Conservation (phyloP, 2,888 invertebrate genomes). For the Charanyca ferruginea region DNA sequence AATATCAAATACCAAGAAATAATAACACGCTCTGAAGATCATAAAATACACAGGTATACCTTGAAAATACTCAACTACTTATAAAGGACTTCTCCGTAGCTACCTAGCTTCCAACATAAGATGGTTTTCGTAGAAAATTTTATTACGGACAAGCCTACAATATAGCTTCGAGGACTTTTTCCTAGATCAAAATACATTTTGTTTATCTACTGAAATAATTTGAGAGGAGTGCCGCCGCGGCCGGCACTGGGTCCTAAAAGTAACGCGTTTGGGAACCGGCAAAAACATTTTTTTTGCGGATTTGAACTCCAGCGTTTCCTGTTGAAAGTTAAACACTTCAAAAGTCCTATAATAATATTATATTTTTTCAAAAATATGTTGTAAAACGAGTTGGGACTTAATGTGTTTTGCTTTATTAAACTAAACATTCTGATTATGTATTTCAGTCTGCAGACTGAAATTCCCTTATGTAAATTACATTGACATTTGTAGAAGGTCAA, state of each 20-base stretch:
- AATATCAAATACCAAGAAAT: constrained; percentile 19
- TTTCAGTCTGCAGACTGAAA: not conserved
- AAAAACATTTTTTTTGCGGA: not conserved
- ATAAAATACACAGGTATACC: constrained; percentile 9
- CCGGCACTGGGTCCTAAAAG: not conserved
- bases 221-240: not conserved
- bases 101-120: not conserved
- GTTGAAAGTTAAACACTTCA: not conserved
- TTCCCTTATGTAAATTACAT: not conserved
- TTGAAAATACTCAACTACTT: constrained; percentile 1
- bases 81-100: constrained; percentile 8
- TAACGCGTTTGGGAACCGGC: not conserved
- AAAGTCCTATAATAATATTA: not conserved
- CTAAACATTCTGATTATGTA: not conserved
- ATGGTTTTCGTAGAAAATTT: constrained; percentile 7
- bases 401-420: not conserved
- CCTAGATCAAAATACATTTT: constrained; percentile 7
- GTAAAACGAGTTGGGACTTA: not conserved
- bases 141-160: constrained; percentile 1
- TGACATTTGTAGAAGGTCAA: not conserved
- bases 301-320: not conserved
- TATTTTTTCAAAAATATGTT: too few species aligned
- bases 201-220: not conserved
- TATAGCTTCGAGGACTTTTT: not conserved
- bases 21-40: constrained; percentile 7